phyloP scores from a whole-genome alignment of 2,113 vertebrate genomes.

The Rhinoptilus africanus region DNA sequence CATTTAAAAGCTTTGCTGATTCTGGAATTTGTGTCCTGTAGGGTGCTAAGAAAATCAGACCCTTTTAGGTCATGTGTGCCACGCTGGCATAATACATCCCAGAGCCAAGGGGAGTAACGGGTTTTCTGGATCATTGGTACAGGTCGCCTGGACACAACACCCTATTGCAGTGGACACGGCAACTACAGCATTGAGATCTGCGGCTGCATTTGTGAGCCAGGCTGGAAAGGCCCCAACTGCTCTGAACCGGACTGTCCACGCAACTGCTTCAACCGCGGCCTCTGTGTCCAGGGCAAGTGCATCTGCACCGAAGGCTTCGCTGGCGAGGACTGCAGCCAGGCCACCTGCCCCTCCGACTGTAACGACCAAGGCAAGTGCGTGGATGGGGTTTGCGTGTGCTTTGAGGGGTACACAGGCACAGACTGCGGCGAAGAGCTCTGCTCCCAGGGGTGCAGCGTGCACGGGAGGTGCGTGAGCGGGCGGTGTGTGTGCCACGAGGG shows the following conservation, averaged over 20 bases:
- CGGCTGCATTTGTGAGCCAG: constrained; percentile 74
- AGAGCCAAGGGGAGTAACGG: not conserved
- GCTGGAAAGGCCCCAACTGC: constrained; percentile 82
- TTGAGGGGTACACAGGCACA: constrained; percentile 84
- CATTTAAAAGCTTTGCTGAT: not conserved
- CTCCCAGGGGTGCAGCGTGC: constrained; percentile 78
- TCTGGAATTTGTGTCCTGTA: not conserved
- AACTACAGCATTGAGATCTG: constrained; percentile 88
- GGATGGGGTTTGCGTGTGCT: constrained; percentile 87
- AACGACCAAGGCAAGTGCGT: constrained; percentile 94
- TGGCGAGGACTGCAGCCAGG: constrained; percentile 85
- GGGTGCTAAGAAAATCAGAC: not conserved
- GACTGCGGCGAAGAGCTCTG: constrained; percentile 89
- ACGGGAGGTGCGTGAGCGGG: constrained; percentile 85
- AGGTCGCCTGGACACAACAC: constrained; percentile 88
- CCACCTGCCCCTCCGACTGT: constrained; percentile 86
- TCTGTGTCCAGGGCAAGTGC: constrained; percentile 78
- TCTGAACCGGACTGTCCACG: constrained; percentile 61
- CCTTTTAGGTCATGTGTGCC: accelerated
- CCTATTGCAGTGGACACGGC: constrained; percentile 89
- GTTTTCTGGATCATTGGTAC: not conserved
- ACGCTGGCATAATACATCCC: too few species aligned
- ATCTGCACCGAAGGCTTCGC: constrained; percentile 83
- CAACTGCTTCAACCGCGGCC: constrained; percentile 65
- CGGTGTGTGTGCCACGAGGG: constrained; percentile 86